A percentile compares a stretch with the other conserved stretches of the same genome.
Evolutionary conservation across 2,113 vertebrate genomes (phyloP).

Genomic region (Pipa parva): DNA sequence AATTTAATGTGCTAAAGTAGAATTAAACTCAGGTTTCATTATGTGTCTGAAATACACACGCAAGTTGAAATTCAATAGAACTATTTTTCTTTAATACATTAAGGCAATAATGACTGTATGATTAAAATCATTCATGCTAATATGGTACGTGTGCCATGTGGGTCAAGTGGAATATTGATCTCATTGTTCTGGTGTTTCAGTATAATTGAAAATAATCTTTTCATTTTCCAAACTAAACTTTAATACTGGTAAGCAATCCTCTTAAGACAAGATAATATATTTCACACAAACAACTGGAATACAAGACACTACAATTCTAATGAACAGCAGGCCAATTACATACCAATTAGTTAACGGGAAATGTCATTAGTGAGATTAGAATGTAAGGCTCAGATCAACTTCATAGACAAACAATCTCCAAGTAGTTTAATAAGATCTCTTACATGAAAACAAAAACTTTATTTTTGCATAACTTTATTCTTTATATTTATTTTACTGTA

Average conservation of each 20-base stretch:
- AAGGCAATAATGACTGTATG: too few species aligned
- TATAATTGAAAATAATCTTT: constrained; percentile 6
- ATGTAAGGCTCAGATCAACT: constrained; percentile 30
- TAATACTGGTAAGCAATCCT: constrained; percentile 7
- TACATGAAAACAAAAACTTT: constrained; percentile 39
- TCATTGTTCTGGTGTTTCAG: too few species aligned
- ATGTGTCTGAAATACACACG: background rate
- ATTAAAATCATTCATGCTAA: too few species aligned
- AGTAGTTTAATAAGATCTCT: constrained; percentile 25
- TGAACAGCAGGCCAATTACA: constrained; percentile 46
- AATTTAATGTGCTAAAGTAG: background rate
- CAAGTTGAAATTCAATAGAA: background rate
- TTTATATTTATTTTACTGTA: background rate
- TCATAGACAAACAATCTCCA: constrained; percentile 42
- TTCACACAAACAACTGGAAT: constrained; percentile 36
- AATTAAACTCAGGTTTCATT: background rate
- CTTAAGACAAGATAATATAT: constrained; percentile 1
- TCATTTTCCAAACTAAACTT: constrained; percentile 24
- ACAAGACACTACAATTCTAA: constrained; percentile 38
- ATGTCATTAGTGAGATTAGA: constrained; percentile 44
- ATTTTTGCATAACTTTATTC: constrained; percentile 15
- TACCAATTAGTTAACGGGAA: constrained; percentile 45
- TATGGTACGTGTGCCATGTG: too few species aligned
- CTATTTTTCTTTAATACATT: too few species aligned
- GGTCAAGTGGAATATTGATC: too few species aligned